Percentiles rank a stretch among this genome's conserved stretches.
These are phyloP conservation scores for Belgica antarctica DNA, from an alignment of 2,888 invertebrate genomes.

Conservation along the genomic window DNA sequence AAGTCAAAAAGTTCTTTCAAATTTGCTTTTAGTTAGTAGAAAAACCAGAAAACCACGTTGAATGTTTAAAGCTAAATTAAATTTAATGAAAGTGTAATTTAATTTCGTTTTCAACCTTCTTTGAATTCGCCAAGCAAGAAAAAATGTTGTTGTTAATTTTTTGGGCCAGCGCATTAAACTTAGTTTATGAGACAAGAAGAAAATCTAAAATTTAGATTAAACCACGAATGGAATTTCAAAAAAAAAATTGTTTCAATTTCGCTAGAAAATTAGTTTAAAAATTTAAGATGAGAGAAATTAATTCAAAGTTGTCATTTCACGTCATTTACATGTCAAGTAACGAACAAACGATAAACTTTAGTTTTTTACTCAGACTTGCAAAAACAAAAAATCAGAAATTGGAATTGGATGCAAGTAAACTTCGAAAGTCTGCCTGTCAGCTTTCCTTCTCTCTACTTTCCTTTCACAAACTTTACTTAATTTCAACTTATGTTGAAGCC, in stretches of 20 bases:
- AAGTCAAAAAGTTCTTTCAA: slow-evolving; percentile 9
- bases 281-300: not conserved
- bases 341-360: no score
- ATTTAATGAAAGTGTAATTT: not conserved
- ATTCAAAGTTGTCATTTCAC: not conserved
- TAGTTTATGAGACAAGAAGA: not conserved
- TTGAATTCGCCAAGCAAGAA: slow-evolving; percentile 2
- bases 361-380: no score
- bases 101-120: not conserved
- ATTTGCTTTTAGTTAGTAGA: not conserved
- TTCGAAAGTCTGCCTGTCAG: not conserved
- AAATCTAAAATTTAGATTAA: slow-evolving; percentile 36
- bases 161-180: not conserved
- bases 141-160: slow-evolving; percentile 34
- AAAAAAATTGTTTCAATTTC: slow-evolving; percentile 3
- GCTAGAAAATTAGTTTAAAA: not conserved
- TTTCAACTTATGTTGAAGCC: not conserved
- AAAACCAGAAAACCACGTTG: not conserved
- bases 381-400: not conserved
- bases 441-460: slow-evolving; percentile 6
- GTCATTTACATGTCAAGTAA: not conserved
- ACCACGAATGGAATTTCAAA: no score
- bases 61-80: not conserved
- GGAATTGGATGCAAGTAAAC: slow-evolving; percentile 7
- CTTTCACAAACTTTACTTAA: not conserved